phyloP scores from a whole-genome alignment of 2,113 vertebrate genomes.

The Trochalopteron elliotii region DNA sequence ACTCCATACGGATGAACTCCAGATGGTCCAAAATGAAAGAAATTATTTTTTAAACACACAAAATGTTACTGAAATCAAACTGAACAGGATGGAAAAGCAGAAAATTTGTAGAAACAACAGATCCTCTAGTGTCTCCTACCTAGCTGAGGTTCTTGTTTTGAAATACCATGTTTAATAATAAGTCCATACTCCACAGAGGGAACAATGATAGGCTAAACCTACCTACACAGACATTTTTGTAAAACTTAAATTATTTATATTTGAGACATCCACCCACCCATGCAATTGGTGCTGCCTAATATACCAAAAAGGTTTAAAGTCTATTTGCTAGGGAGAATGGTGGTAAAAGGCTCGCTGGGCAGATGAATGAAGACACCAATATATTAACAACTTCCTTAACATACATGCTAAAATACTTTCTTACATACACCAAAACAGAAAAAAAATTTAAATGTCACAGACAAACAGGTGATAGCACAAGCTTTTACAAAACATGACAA shows the following conservation, averaged over 20 bases:
- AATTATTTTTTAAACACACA: background rate
- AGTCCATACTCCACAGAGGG: background rate
- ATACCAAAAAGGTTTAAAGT: background rate
- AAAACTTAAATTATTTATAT: background rate
- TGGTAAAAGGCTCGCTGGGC: background rate
- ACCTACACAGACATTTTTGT: background rate
- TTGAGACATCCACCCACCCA: background rate
- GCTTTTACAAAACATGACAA: background rate
- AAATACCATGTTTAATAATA: background rate
- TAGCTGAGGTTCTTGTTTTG: background rate
- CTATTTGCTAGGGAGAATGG: background rate
- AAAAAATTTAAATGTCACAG: background rate
- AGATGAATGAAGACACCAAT: background rate
- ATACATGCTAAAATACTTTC: background rate
- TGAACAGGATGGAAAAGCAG: background rate
- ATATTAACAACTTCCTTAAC: background rate
- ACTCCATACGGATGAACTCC: background rate
- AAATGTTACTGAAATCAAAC: background rate
- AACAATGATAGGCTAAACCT: background rate
- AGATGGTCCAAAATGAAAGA: background rate
- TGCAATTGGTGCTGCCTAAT: background rate
- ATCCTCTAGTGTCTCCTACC: background rate
- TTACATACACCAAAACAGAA: background rate
- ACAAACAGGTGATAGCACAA: background rate
- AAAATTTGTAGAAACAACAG: background rate